A percentile compares a stretch with the other conserved stretches of the same genome.
phyloP scores from a whole-genome alignment of 2,113 vertebrate genomes.

The Dasyprocta punctata region DNA sequence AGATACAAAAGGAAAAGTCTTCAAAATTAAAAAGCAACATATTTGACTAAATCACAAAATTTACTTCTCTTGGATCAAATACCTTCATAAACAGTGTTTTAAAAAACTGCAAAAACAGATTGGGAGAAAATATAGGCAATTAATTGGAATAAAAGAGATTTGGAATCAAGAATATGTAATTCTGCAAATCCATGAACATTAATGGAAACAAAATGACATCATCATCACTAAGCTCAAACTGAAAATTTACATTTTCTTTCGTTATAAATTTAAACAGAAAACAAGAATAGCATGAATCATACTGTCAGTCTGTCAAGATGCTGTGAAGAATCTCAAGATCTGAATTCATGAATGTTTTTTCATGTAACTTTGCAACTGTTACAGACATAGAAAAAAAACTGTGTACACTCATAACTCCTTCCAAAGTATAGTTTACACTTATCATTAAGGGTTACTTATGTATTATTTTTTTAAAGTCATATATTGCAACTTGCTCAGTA shows the following conservation, averaged over 20 bases:
- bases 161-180: not conserved
- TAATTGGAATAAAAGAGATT: constrained; percentile 10
- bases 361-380: not conserved
- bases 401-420: not conserved
- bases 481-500: not conserved
- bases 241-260: constrained; percentile 13
- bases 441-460: not conserved
- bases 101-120: not conserved
- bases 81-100: not conserved
- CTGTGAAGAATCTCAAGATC: not conserved
- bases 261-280: not conserved
- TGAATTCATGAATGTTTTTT: not conserved
- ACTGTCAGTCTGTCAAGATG: not conserved
- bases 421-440: not conserved
- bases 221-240: not conserved
- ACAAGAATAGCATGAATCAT: not conserved
- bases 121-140: not conserved
- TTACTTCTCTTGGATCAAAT: constrained; percentile 28
- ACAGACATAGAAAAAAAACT: not conserved
- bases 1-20: not conserved
- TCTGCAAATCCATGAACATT: not conserved
- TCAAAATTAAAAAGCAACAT: not conserved
- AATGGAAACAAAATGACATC: constrained; percentile 41
- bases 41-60: constrained; percentile 4
- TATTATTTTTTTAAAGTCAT: not conserved